A percentile compares a stretch with the other conserved stretches of the same genome.
phyloP scores from a whole-genome alignment of 2,113 vertebrate species.

The Trematocara unimaculatum region DNA sequence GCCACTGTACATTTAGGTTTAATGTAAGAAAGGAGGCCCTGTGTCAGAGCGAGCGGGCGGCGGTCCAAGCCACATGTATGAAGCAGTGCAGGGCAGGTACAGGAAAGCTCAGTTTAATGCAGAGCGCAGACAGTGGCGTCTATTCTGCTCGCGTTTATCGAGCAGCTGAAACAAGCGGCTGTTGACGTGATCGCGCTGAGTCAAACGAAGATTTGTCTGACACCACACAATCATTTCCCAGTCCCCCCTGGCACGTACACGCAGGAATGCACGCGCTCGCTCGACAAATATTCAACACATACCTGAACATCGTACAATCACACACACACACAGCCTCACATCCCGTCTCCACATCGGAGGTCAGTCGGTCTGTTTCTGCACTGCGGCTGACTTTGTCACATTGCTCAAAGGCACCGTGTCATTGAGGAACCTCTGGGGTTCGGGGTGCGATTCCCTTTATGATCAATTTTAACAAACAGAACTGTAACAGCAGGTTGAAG shows the following conservation, averaged over 20 bases:
- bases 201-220: neutral
- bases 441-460: neutral
- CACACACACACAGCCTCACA: neutral
- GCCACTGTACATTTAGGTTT: constrained; percentile 16
- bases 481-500: neutral
- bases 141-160: constrained; percentile 1
- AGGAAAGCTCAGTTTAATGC: constrained; percentile 12
- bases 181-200: constrained; percentile 17
- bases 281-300: neutral
- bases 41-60: constrained; percentile 12
- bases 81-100: neutral
- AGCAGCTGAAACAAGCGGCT: constrained; percentile 16
- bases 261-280: neutral
- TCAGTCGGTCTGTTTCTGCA: neutral
- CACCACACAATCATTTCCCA: neutral
- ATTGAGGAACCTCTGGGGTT: neutral
- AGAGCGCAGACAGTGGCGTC: neutral
- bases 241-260: neutral
- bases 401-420: constrained; percentile 1
- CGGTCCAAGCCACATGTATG: constrained; percentile 2
- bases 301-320: neutral
- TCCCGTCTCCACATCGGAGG: neutral
- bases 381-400: neutral
- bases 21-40: constrained; percentile 23
- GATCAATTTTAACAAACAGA: rapidly evolving